These are phyloP conservation scores for Spongilla lacustris DNA, from an alignment of 37 sponge, comb jelly and placozoan species.

Conservation along the genomic window DNA sequence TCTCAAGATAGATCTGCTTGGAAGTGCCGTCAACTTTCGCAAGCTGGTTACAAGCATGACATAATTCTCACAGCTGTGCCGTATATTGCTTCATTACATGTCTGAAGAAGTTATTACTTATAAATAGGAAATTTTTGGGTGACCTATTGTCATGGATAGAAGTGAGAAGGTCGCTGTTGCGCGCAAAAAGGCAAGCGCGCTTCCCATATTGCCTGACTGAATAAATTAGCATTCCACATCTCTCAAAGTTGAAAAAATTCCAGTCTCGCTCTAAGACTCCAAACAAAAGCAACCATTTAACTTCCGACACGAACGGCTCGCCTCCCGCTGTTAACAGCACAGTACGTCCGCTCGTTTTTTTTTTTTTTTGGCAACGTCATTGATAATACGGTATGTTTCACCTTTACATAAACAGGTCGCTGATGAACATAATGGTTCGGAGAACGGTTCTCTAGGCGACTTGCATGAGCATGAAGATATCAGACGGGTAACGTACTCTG, in stretches of 20 bases:
- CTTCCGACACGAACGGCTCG: background rate
- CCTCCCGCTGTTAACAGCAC: background rate
- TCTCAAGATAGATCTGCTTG: background rate
- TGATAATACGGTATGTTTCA: background rate
- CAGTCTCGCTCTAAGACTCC: constrained; percentile 11
- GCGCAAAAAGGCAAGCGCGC: constrained; percentile 59
- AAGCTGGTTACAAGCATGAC: background rate
- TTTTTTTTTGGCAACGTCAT: background rate
- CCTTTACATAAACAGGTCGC: background rate
- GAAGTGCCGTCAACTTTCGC: background rate
- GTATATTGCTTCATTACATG: background rate
- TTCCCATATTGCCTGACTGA: background rate
- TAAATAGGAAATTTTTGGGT: background rate
- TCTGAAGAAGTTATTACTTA: background rate
- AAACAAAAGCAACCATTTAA: background rate
- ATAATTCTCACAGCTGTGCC: background rate
- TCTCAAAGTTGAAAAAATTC: constrained; percentile 53
- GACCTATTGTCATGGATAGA: constrained; percentile 47
- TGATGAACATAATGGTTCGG: background rate
- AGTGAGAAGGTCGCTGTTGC: constrained; percentile 63
- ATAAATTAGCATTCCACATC: background rate
- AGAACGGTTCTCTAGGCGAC: background rate
- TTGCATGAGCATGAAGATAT: background rate
- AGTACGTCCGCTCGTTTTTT: background rate
- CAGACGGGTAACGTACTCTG: background rate